Base-by-base conservation (phyloP, 2,797 vertebrate genomes). In the Periparus ater region DNA sequence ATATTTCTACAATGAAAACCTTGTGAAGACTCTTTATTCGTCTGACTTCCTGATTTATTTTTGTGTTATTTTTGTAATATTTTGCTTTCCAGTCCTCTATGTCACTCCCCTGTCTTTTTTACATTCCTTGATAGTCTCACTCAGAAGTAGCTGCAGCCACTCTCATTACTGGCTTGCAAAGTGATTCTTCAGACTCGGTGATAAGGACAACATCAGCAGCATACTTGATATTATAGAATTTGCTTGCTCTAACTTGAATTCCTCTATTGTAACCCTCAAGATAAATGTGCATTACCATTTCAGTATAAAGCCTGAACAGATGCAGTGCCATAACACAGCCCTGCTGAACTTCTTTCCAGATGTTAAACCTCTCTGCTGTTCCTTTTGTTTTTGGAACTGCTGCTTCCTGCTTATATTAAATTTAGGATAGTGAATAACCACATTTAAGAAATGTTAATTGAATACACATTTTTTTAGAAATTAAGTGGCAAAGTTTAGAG, bases 211-310 rank as follows among this genome's bases (percentile, higher is more conserved):
- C 65, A 93, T 81, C 62, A 93, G 10, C 61, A 75, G 78, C 45
- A 79, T 89, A 91, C 48, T 53, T 93, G 78, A 91, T 84, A 84
- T 62, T 91, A 84, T 67, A 95, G 15, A 63, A 79, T 81, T 91
- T 94, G 4, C 63, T 89, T 89, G 55, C 55, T 82, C 34, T 81
- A 71, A 89, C 96, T 92, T 94, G 38, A 91, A 95, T 96, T 95
- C 66, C 36, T 78, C 55, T 50, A 9, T 82, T 84, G 81, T 81
- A 94, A 82, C 62, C 18, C 65, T 77, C 70, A 78, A 75, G 77
- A 94, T 81, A 88, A 85, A 91, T 23, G 53, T 38, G 6, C 20
- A 17, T 92, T 91, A 57, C 25, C 18, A 55, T 91, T 94, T 85
- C 83, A 81, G 32, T 65, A 70, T 38, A 93, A 93, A 94, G 88